Base-by-base conservation (phyloP, 2,888 invertebrate genomes). In the Drosophila sordidapex region DNA sequence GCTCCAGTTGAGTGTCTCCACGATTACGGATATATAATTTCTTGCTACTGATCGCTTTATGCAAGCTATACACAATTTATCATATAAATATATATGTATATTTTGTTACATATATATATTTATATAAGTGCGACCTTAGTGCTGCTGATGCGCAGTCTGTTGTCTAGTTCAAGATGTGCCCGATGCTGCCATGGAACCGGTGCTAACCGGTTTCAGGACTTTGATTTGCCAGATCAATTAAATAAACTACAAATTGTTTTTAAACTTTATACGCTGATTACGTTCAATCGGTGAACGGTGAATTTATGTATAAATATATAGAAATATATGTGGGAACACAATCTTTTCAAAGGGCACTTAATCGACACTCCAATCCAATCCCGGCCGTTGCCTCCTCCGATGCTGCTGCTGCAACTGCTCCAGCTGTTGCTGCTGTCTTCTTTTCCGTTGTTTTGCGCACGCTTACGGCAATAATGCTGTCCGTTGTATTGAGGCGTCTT, bases 61-160 rank as follows among this genome's bases (percentile, higher is more conserved):
- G 76, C 79, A 84, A 79, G 65, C 74, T 84, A 74, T 82, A 87
- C 77, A 87, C 70, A 82, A 82, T 82, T 83, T 79, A 83, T 82
- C 77, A 79, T 83, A 78, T 78, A 79, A 75, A 84, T 87, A 27
- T 5, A 27, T 27, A 27, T 64, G 66, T 70, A 63, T 62, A 52
- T 63, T 67, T 71, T 31, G 31, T 31, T 31, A 31, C 8, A 70
- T 25, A 15, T 13, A 46, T 38, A 31, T 49, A 36, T 71, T 65
- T 71, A 80, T 72, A 56, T 61, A 75, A 49, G 56, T 43, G 51
- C 79, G 89, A 89, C 90, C 89, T 89, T 90, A 90, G 79, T 81
- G 60, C 40, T 54, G 58, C 72, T 88, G 91, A 91, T 91, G 90
- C 27, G 35, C 15, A 57, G 43, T 51, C 66, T 66, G 76, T 68